phyloP scores from a whole-genome alignment of 2,797 vertebrate species.

The Pangasius djambal region DNA sequence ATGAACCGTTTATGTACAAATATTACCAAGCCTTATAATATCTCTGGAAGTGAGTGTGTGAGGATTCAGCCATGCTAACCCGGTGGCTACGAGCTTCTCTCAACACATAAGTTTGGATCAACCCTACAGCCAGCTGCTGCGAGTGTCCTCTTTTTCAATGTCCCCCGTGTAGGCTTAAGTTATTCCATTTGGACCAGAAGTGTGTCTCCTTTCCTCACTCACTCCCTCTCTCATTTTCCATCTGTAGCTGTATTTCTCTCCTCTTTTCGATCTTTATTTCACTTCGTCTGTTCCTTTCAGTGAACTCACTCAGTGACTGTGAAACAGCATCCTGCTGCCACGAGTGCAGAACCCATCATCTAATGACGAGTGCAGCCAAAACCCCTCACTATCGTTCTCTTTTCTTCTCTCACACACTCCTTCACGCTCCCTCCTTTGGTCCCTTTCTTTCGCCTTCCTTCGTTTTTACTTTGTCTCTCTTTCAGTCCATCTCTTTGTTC shows the following conservation, averaged over 20 bases:
- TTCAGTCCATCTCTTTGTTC: not conserved
- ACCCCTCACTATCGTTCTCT: not conserved
- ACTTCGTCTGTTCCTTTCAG: not conserved
- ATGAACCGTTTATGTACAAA: not conserved
- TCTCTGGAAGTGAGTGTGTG: not conserved
- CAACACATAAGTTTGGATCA: not conserved
- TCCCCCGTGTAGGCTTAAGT: not conserved
- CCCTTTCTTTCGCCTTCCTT: not conserved
- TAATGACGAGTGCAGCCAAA: constrained; percentile 10
- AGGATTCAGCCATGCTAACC: not conserved
- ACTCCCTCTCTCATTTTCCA: not conserved
- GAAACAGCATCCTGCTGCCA: constrained; percentile 20
- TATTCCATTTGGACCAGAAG: not conserved
- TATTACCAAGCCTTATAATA: not conserved
- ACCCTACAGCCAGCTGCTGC: not conserved
- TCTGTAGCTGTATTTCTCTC: not conserved
- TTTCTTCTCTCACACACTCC: not conserved
- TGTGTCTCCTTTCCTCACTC: not conserved
- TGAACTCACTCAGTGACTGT: not conserved
- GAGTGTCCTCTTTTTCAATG: not conserved
- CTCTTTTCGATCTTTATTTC: not conserved
- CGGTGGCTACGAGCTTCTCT: no score
- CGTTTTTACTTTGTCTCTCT: not conserved
- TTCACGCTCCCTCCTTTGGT: not conserved
- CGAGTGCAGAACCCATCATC: constrained; percentile 20